These are phyloP conservation scores for Scolopax rusticola DNA, from an alignment of 2,797 vertebrate species.

Conservation along the genomic window DNA sequence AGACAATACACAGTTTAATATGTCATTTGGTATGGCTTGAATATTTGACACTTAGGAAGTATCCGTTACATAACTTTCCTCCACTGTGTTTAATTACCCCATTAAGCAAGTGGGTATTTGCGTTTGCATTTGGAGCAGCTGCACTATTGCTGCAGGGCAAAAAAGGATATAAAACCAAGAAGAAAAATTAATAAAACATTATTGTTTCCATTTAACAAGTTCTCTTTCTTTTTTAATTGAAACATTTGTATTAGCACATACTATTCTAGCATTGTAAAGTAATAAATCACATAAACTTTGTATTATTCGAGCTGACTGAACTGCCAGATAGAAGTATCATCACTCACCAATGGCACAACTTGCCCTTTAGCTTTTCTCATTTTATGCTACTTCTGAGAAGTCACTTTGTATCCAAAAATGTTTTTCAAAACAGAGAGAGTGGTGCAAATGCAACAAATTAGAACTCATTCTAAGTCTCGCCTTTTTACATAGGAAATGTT, in stretches of 20 bases:
- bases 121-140: constrained; percentile 40
- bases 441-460: not conserved
- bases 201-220: constrained; percentile 28
- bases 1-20: not conserved
- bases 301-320: constrained; percentile 54
- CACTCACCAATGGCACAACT: constrained; percentile 41
- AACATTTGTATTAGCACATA: constrained; percentile 63
- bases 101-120: constrained; percentile 54
- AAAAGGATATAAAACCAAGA: constrained; percentile 28
- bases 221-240: constrained; percentile 60
- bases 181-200: constrained; percentile 63
- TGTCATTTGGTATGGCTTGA: not conserved
- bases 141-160: constrained; percentile 49
- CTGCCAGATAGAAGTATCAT: constrained; percentile 50
- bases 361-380: constrained; percentile 61
- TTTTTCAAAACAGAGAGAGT: constrained; percentile 56
- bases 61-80: constrained; percentile 7
- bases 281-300: constrained; percentile 63
- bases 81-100: constrained; percentile 40
- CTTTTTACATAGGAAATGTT: not conserved
- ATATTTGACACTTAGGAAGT: constrained; percentile 18
- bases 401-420: constrained; percentile 48
- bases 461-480: constrained; percentile 25
- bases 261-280: constrained; percentile 35
- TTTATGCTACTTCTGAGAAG: constrained; percentile 63